Evolutionary conservation across 2,888 invertebrate genomes (phyloP).

Genomic region (Sesia bembeciformis): DNA sequence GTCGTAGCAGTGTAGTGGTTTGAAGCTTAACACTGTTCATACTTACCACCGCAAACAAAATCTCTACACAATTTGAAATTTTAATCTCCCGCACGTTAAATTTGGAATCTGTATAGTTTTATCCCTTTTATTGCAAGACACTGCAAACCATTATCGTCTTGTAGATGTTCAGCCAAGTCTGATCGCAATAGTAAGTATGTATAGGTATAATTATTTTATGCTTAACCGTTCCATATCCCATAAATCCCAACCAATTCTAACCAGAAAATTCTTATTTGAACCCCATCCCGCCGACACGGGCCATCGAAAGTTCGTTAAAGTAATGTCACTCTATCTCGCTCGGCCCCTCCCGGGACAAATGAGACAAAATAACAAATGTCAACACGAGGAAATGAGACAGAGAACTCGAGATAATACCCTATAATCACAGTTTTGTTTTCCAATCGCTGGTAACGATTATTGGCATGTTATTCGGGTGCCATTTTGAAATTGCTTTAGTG

Average conservation of each 20-base stretch:
- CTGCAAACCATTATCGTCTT: too few species aligned
- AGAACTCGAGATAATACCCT: slow-evolving; percentile 54
- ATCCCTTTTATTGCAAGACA: too few species aligned
- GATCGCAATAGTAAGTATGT: too few species aligned
- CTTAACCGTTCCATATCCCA: too few species aligned
- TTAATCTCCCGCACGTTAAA: too few species aligned
- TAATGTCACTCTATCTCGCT: slow-evolving; percentile 62
- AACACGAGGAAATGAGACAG: slow-evolving; percentile 32
- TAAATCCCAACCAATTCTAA: slow-evolving; percentile 10
- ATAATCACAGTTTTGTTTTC: slow-evolving; percentile 82
- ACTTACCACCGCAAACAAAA: too few species aligned
- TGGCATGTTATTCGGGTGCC: slow-evolving; percentile 76
- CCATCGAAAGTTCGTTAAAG: slow-evolving; percentile 73
- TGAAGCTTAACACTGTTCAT: too few species aligned
- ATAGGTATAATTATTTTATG: too few species aligned
- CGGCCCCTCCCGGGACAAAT: slow-evolving; percentile 47
- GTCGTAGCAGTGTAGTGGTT: too few species aligned
- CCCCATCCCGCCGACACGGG: slow-evolving; percentile 40
- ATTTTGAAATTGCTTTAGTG: slow-evolving; percentile 71
- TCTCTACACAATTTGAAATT: too few species aligned
- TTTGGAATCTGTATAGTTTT: too few species aligned
- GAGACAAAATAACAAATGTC: slow-evolving; percentile 32
- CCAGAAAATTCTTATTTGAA: slow-evolving; percentile 12
- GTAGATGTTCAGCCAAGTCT: too few species aligned
- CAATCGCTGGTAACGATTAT: slow-evolving; percentile 79